A percentile compares a stretch with the other conserved stretches of the same genome.
Conservation (phyloP, 2,113 vertebrate species). For the Stictonetta naevosa region DNA sequence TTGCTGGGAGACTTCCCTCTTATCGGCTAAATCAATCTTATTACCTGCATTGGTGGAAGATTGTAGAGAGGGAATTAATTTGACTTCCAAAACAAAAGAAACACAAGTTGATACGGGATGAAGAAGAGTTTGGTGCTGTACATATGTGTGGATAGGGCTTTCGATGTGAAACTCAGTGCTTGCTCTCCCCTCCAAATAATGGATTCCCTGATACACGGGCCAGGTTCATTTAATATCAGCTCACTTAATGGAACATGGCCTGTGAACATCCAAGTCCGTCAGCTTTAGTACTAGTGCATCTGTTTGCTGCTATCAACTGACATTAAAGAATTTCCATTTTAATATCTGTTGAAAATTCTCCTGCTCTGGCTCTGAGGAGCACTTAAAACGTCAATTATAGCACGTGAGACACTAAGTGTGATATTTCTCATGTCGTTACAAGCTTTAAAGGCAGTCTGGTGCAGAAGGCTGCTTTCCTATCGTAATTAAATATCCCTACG, state of each 20-base stretch:
- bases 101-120: not conserved
- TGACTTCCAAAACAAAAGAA: not conserved
- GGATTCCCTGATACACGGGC: not conserved
- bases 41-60: conserved; percentile 84
- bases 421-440: not conserved
- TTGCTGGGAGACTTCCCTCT: conserved; percentile 93
- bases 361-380: conserved; percentile 16
- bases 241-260: not conserved
- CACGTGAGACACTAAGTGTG: not conserved
- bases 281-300: not conserved
- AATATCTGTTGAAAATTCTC: not conserved
- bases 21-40: conserved; percentile 96
- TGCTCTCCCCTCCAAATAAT: not conserved
- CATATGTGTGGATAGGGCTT: not conserved
- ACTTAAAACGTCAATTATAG: conserved; percentile 42
- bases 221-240: not conserved
- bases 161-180: not conserved
- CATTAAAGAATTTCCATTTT: conserved; percentile 31
- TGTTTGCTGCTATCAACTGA: conserved; percentile 9
- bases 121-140: not conserved
- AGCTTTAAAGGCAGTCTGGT: not conserved
- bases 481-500: not conserved
- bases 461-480: not conserved
- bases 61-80: conserved; percentile 39
- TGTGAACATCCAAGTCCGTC: not conserved